phyloP scores from a whole-genome alignment of 35 echinoderm and acorn worm species.

The Patiria miniata region DNA sequence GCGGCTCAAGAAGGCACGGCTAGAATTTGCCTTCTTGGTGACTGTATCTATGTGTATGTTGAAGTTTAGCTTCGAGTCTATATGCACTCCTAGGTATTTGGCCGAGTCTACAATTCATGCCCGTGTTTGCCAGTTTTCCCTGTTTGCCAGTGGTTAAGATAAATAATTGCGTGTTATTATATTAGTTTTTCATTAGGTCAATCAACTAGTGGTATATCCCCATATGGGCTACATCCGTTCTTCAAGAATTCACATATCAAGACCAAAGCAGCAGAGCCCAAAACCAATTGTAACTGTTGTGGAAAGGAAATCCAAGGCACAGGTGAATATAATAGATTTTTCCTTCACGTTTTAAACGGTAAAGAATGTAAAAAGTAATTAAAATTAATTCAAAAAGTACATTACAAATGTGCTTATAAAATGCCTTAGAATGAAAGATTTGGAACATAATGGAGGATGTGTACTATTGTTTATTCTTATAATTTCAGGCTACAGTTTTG shows the following conservation, averaged over 20 bases:
- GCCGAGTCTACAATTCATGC: no score
- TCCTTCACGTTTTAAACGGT: not conserved
- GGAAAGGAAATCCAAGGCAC: not conserved
- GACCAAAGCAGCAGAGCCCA: not conserved
- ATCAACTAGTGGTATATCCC: not conserved
- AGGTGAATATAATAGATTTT: not conserved
- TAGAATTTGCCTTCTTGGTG: no score
- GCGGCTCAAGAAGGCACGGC: no score
- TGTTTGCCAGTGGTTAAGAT: no score
- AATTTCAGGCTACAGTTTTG: conserved; percentile 9
- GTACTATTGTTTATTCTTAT: not conserved
- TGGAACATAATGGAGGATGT: not conserved
- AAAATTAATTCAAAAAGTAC: not conserved
- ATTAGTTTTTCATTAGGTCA: no score
- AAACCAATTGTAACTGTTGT: not conserved
- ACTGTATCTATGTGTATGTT: no score
- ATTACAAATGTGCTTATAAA: not conserved
- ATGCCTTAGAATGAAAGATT: not conserved
- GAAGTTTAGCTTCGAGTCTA: no score
- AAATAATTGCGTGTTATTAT: no score
- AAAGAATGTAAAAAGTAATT: not conserved
- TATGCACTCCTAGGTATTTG: no score
- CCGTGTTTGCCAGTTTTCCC: no score
- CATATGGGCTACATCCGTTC: not conserved
- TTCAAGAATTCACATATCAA: not conserved